Conservation (phyloP, 2,888 invertebrate species). For the Gisinianus flammeolus region DNA sequence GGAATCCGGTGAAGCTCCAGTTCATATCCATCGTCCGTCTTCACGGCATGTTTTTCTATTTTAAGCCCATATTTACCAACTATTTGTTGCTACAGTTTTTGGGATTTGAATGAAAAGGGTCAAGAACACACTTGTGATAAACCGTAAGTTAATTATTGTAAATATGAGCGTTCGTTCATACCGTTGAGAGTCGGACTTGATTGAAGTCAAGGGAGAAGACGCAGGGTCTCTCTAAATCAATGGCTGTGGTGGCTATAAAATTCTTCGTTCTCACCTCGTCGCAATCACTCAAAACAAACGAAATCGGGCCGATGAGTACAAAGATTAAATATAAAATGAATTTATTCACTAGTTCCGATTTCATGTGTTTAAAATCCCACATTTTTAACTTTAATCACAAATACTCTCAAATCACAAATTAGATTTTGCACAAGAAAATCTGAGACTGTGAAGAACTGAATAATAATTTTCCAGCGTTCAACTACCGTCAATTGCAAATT, state of each 20-base stretch:
- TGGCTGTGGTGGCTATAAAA: background rate
- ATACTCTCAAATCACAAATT: too few relatives aligned
- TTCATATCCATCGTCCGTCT: conserved; percentile 20
- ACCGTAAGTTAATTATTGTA: background rate
- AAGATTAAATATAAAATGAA: background rate
- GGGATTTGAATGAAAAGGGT: background rate
- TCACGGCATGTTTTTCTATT: conserved; percentile 19
- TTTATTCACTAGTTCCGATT: too few relatives aligned
- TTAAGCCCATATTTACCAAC: conserved; percentile 21
- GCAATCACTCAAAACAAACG: background rate
- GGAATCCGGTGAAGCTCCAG: conserved; percentile 33
- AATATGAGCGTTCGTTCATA: background rate
- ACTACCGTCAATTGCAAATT: too few relatives aligned
- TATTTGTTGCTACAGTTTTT: background rate
- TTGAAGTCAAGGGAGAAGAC: background rate
- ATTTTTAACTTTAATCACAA: background rate
- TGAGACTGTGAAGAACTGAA: too few relatives aligned
- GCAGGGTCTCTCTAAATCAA: background rate
- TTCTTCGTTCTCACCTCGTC: background rate
- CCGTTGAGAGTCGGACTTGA: background rate
- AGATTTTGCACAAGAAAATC: background rate
- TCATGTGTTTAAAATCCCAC: background rate
- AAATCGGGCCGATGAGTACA: background rate
- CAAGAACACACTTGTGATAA: background rate
- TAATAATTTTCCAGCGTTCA: too few relatives aligned